Evolutionary conservation across 2,888 invertebrate genomes (phyloP), one percentile per base, ranked within the genome.

Genomic region (Drosophila parthenogenetica): DNA sequence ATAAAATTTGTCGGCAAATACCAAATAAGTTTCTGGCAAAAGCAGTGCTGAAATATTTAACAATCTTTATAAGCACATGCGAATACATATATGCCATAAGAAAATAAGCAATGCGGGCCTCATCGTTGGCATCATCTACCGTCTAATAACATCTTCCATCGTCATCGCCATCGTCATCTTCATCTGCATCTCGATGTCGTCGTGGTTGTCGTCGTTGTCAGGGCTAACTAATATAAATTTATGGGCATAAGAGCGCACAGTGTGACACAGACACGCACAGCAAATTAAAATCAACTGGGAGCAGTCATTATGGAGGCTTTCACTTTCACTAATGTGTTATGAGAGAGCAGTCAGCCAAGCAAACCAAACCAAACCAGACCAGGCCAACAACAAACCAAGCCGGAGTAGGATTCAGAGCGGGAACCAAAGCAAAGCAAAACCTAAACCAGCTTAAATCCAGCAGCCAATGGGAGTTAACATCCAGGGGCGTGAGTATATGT

Each of bases 281-380:
- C 75, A 80, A 86, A 89, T 89, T 82, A 86, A 86, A 85, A 86
- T 88, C 89, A 89, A 88, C 85, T 89, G 89, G 89, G 90, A 90
- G 78, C 76, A 77, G 90, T 89, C 85, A 89, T 89, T 89, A 80
- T 74, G 90, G 81, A 87, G 76, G 79, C 90, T 89, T 87, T 87
- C 86, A 84, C 83, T 86, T 86, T 83, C 81, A 73, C 89, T 86
- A 89, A 86, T 86, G 85, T 89, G 85, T 83, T 89, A 79, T 83
- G 87, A 83, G 84, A 70, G 70, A 29, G 67, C 79, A 74, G 74
- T 60, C 79, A 78, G 55, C 58, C 53, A 69, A 63, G 57, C 59
- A 67, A 69, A 49, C 42, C 61, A 64, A 13, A 42, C 35, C 60
- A 55, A 32, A 16, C 40, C 35, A 48, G 2, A 42, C 55, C 55